Evolutionary conservation across 2,888 invertebrate species (phyloP), one percentile per base, ranked within the genome.

Genomic region (Lasioglossum zephyrum): DNA sequence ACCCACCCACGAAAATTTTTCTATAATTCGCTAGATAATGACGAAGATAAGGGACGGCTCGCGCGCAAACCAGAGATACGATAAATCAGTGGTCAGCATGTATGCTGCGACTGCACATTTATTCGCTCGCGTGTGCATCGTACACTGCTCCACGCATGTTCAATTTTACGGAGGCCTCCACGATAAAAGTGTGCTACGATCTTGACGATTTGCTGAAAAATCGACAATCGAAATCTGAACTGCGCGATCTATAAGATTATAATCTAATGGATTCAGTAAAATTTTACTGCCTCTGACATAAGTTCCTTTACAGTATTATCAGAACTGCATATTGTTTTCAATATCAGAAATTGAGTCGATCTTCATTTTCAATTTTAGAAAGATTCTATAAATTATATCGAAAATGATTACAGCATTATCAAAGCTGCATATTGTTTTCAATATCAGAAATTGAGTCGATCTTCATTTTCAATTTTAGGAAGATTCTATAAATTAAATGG

Each of bases 11-110:
- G 83, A 89, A 89, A 88, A 82, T 86, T 85, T 84, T 88, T 87
- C 82, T 84, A 75, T 75, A 87, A 86, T 89, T 87, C 77, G 84
- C 80, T 81, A 90, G 88, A 90, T 90, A 91, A 91, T 88, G 79
- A 81, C 26, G 84, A 5, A 81, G 90, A 90, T 86, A 89, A 78
- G 73, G 36, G 72, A 84, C 53, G 73, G 79, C 79, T 73, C 76
- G 81, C 76, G 80, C 82, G 57, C 83, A 44, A 81, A 76, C 80
- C 44, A 74, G 81, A 77, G 80, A 83, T 81, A 80, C 83, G 90
- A 90, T 90, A 90, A 90, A 90, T 90, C 91, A 86, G 74, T 18
- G 16, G 80, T n/a, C 73, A 73, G 85, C 81, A 84, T 73, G 72
- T 84, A 88, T 80, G 83, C 85, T 53, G 63, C n/a, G 63, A 57